Evolutionary conservation across 2,113 vertebrate species (phyloP).

Genomic region (Stercorarius parasiticus): DNA sequence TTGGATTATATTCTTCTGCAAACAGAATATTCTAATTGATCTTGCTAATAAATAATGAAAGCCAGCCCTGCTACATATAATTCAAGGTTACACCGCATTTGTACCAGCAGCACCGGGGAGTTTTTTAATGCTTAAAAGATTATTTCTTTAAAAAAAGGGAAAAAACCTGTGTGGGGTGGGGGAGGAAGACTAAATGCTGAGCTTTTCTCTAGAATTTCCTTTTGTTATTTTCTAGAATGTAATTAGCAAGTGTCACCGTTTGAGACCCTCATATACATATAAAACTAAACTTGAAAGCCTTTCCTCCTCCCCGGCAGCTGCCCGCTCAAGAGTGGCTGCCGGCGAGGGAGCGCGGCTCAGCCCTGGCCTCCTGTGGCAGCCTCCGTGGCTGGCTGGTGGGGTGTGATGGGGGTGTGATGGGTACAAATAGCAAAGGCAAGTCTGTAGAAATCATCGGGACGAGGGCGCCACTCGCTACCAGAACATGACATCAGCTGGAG

Average conservation of each 20-base stretch:
- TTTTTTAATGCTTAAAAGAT: neutral
- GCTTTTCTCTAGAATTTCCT: slow-evolving; percentile 9
- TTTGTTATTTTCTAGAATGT: slow-evolving; percentile 3
- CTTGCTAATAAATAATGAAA: slow-evolving; percentile 70
- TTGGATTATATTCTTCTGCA: slow-evolving; percentile 53
- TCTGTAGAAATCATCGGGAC: neutral
- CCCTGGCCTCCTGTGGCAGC: neutral
- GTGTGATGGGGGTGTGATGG: fast-evolving
- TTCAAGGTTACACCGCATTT: slow-evolving; percentile 73
- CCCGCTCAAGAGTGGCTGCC: neutral
- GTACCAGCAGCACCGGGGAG: neutral
- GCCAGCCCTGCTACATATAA: slow-evolving; percentile 36
- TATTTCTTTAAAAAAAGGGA: neutral
- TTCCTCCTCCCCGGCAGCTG: neutral
- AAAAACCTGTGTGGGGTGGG: neutral
- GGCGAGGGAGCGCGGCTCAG: neutral
- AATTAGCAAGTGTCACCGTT: neutral
- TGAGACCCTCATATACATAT: neutral
- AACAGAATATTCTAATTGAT: slow-evolving; percentile 79
- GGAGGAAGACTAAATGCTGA: neutral
- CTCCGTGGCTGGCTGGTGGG: neutral
- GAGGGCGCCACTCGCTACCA: fast-evolving
- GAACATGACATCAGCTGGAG: neutral
- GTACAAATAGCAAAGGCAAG: fast-evolving
- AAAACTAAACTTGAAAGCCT: neutral